Percentiles rank a stretch among this genome's conserved stretches.
These are phyloP conservation scores for Australoheros facetus DNA, from an alignment of 2,797 vertebrate species.

Conservation along the genomic window DNA sequence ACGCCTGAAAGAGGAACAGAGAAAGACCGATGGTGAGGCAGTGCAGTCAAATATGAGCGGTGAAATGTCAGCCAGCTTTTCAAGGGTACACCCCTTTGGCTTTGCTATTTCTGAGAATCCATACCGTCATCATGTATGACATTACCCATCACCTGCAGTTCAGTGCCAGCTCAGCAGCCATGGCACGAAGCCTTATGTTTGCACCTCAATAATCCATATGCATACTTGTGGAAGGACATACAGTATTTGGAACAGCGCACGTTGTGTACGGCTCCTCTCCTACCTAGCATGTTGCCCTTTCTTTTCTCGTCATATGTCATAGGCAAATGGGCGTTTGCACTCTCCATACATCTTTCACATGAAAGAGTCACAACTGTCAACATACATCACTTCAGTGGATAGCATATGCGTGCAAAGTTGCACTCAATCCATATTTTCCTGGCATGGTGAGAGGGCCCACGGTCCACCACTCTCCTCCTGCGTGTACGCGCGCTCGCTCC, in stretches of 20 bases:
- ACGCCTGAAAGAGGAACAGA: constrained; percentile 3
- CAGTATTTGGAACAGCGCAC: constrained; percentile 12
- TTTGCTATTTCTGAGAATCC: constrained; percentile 50
- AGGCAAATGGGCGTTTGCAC: constrained; percentile 36
- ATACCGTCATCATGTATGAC: constrained; percentile 26
- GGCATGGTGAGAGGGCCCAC: neutral
- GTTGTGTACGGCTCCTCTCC: neutral
- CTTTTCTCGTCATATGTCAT: neutral
- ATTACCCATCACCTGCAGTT: constrained; percentile 21
- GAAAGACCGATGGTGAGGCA: constrained; percentile 8
- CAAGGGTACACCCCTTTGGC: constrained; percentile 42
- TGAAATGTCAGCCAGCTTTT: constrained; percentile 41
- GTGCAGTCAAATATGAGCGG: neutral
- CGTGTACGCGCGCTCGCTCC: neutral
- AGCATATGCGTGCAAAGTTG: neutral
- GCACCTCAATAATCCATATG: constrained; percentile 29
- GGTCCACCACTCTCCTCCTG: neutral
- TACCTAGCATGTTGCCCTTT: neutral
- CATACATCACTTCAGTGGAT: constrained; percentile 36
- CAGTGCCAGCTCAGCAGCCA: neutral
- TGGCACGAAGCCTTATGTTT: neutral
- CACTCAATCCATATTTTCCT: constrained; percentile 1
- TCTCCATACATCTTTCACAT: constrained; percentile 49
- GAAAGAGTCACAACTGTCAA: constrained; percentile 38
- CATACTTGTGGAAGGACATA: neutral